Conservation (phyloP, 2,797 vertebrate genomes). For the Pogonophryne albipinna region DNA sequence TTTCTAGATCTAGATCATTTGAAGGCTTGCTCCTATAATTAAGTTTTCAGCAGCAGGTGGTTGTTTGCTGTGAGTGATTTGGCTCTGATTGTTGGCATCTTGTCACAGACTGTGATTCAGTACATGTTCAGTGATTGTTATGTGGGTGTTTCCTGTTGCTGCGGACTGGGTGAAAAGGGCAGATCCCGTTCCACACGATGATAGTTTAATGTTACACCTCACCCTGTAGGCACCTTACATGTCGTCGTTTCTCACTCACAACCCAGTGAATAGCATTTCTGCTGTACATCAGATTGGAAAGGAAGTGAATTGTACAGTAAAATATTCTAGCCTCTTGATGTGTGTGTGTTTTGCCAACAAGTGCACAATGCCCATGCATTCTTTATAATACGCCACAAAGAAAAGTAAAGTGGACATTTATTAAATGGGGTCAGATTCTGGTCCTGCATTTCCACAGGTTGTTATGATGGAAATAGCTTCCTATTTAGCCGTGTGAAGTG, state of each 20-base stretch:
- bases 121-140: background rate
- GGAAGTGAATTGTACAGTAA: background rate
- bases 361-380: background rate
- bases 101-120: constrained; percentile 32
- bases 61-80: constrained; percentile 19
- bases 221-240: background rate
- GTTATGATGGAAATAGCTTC: constrained; percentile 36
- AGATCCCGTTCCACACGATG: constrained; percentile 17
- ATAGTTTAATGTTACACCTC: background rate
- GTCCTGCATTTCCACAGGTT: constrained; percentile 41
- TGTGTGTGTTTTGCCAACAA: too few species aligned
- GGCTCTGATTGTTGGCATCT: constrained; percentile 11
- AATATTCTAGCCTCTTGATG: too few species aligned
- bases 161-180: background rate
- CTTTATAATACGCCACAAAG: constrained; percentile 31
- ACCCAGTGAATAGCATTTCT: background rate
- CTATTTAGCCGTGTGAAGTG: constrained; percentile 68
- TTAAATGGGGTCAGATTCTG: constrained; percentile 71
- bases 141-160: constrained; percentile 26
- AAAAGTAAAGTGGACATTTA: constrained; percentile 56
- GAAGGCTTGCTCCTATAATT: background rate
- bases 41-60: background rate
- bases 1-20: background rate
- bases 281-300: background rate
- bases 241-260: too few species aligned